Base-by-base conservation (phyloP, 2,113 vertebrate genomes). In the Hippocampus mohnikei region DNA sequence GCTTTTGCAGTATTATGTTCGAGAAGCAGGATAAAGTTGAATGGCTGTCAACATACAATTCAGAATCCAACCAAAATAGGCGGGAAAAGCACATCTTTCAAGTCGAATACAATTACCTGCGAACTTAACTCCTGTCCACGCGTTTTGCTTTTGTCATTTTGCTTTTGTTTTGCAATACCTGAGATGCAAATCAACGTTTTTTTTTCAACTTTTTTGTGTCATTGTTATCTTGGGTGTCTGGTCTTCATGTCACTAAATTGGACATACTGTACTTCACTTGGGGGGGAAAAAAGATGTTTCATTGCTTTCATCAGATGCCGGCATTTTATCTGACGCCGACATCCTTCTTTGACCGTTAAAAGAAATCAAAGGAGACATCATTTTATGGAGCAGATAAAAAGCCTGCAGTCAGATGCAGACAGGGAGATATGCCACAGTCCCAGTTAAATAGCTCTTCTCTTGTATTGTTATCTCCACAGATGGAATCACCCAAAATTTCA, bases 341-440 rank as follows among this genome's bases (percentile, higher is more conserved):
- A 72, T 78, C 77, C 67, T 67, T 70, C 75, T 78, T 79, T 73
- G 70, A 67, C 80, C 73, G 82, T 86, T 88, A 73, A 84, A 88
- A 82, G 75, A 77, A 85, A 88, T 84, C 81, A 81, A 81, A 72
- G 75, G 62, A 71, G 77, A 84, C 75, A 84, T 87, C 81, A 66
- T 88, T 84, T 87, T 75, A 84, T 79, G 82, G 77, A 59, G 76
- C 74, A 76, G 67, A 83, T 84, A 77, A 81, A 87, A 86, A 79
- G 79, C 83, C 86, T 52, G 60, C n/a, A 81, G 85, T 82, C 80
- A 81, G 81, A 86, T 87, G 79, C 70, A 70, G 78, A 77, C 66
- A 66, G 75, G 72, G 72, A 85, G 84, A 89, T 84, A 78, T 75
- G 78, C 74, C 78, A 81, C 27, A 79, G 75, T 75, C 76, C 67